phyloP scores from a whole-genome alignment of 2,113 vertebrate species.

The Podarcis muralis region DNA sequence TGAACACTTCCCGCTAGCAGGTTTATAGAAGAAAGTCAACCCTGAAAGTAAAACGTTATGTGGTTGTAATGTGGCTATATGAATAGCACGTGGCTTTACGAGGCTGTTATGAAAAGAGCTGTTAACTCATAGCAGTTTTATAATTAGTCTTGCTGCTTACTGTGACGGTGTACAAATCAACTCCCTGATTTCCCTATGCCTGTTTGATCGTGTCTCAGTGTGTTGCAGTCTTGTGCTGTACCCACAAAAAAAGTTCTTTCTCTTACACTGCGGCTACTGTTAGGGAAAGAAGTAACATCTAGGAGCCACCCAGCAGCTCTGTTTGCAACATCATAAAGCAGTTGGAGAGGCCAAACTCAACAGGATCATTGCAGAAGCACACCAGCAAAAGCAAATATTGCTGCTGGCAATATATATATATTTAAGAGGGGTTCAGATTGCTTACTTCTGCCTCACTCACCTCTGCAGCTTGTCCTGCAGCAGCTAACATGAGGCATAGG shows the following conservation, averaged over 20 bases:
- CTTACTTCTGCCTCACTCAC: neutral
- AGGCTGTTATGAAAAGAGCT: rapidly evolving
- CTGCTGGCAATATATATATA: neutral
- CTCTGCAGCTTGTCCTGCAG: neutral
- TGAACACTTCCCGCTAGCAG: too few species aligned
- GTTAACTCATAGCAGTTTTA: neutral
- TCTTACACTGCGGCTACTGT: neutral
- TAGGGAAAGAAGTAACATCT: neutral
- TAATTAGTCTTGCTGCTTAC: neutral
- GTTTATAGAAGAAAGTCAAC: neutral
- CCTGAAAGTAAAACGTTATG: rapidly evolving
- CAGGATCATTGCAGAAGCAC: neutral
- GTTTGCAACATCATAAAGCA: neutral
- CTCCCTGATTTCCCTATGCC: neutral
- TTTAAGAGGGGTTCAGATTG: neutral
- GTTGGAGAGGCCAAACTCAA: neutral
- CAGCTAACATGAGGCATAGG: neutral
- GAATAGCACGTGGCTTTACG: neutral
- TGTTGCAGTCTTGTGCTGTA: neutral
- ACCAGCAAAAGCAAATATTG: neutral
- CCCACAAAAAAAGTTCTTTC: rapidly evolving
- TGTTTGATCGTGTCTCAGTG: neutral
- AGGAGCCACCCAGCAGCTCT: neutral
- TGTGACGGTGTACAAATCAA: neutral
- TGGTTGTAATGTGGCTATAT: rapidly evolving